Evolutionary conservation across 2,888 invertebrate species (phyloP).

Genomic region (Andrena trimmerana): DNA sequence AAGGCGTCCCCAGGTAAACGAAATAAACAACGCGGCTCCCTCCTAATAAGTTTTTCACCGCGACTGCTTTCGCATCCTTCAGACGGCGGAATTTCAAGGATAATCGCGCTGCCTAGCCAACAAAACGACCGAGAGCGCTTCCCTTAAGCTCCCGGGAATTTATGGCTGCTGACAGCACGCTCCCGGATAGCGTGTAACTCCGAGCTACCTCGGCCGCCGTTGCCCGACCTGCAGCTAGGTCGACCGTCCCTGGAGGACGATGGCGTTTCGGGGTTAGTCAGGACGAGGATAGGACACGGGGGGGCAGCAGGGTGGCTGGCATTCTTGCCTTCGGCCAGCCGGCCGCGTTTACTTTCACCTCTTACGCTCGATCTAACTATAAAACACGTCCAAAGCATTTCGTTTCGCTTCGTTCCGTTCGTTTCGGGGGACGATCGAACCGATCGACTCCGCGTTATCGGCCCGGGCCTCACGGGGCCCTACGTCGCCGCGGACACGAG

Average conservation of each 20-base stretch:
- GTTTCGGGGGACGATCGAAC: slow-evolving; percentile 48
- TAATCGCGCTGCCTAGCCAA: slow-evolving; percentile 19
- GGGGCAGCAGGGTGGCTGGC: slow-evolving; percentile 40
- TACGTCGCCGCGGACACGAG: slow-evolving; percentile 1
- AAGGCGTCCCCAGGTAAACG: background rate
- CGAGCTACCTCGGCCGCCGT: too few species aligned
- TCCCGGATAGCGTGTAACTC: background rate
- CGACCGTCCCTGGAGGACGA: background rate
- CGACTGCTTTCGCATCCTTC: background rate
- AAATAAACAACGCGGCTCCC: background rate
- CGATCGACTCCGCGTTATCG: slow-evolving; percentile 4
- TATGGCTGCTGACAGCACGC: slow-evolving; percentile 18
- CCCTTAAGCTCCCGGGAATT: slow-evolving; percentile 33
- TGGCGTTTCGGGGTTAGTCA: slow-evolving; percentile 10
- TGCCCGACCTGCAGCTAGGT: too few species aligned
- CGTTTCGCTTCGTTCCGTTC: slow-evolving; percentile 42
- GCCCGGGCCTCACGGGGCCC: background rate
- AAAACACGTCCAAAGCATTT: slow-evolving; percentile 55
- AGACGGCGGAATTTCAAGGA: slow-evolving; percentile 43
- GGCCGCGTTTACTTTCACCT: slow-evolving; percentile 78
- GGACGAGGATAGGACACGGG: slow-evolving; percentile 9
- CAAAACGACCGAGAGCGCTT: slow-evolving; percentile 29
- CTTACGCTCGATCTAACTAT: slow-evolving; percentile 66
- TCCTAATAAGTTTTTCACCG: slow-evolving; percentile 1
- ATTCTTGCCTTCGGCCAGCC: slow-evolving; percentile 64